phyloP scores from a whole-genome alignment of 2,888 invertebrate genomes.

The Bruchidius siliquastri region DNA sequence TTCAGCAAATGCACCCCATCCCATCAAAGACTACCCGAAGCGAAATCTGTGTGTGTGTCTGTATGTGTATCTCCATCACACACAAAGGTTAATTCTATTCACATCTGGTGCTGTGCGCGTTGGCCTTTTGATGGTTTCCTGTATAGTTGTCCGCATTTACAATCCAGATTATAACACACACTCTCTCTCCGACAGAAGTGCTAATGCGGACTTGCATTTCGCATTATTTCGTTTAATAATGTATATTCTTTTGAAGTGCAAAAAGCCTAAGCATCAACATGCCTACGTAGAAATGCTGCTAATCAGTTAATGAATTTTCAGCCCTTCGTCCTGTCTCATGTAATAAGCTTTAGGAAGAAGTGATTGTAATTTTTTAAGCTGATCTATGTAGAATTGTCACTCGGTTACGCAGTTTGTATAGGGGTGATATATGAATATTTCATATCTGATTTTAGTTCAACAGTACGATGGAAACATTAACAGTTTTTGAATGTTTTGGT shows the following conservation, averaged over 20 bases:
- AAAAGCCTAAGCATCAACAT: constrained; percentile 12
- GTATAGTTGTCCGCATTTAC: constrained; percentile 38
- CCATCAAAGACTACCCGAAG: neutral
- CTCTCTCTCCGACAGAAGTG: constrained; percentile 24
- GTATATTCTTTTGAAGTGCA: constrained; percentile 34
- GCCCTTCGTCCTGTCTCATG: too few relatives aligned
- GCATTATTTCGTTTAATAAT: constrained; percentile 41
- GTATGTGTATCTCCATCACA: constrained; percentile 28
- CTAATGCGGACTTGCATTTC: constrained; percentile 36
- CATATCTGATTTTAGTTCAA: too few relatives aligned
- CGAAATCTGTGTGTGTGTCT: constrained; percentile 16
- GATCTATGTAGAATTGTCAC: too few relatives aligned
- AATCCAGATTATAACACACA: constrained; percentile 30
- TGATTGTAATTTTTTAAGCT: too few relatives aligned
- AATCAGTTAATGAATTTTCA: too few relatives aligned
- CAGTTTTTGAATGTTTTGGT: too few relatives aligned
- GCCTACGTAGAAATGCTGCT: neutral
- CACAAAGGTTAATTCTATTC: constrained; percentile 40
- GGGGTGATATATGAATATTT: too few relatives aligned
- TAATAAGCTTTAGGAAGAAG: too few relatives aligned
- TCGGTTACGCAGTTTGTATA: too few relatives aligned
- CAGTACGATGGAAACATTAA: too few relatives aligned
- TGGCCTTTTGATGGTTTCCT: constrained; percentile 43
- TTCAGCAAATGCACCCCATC: neutral
- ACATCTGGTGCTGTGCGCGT: constrained; percentile 39